A percentile compares a stretch with the other conserved stretches of the same genome.
Evolutionary conservation across 2,888 invertebrate species (phyloP).

Genomic region (Notodonta dromedarius): DNA sequence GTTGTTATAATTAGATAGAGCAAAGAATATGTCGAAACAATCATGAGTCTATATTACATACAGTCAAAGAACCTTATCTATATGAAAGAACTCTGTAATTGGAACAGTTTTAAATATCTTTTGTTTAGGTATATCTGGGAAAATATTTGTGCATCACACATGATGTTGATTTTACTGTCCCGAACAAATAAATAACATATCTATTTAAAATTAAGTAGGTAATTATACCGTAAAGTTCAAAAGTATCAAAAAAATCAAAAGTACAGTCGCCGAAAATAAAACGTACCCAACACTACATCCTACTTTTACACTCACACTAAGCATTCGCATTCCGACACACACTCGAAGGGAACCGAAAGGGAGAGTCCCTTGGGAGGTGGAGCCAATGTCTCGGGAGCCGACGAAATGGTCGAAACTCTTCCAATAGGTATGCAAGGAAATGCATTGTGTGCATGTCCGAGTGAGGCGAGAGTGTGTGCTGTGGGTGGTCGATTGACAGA

Average conservation of each 20-base stretch:
- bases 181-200: too few relatives aligned
- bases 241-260: constrained; percentile 56
- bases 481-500: constrained; percentile 60
- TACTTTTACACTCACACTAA: constrained; percentile 52
- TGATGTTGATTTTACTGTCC: too few relatives aligned
- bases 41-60: too few relatives aligned
- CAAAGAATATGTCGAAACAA: too few relatives aligned
- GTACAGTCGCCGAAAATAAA: constrained; percentile 60
- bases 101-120: too few relatives aligned
- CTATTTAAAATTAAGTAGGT: too few relatives aligned
- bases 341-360: constrained; percentile 63
- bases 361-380: constrained; percentile 83
- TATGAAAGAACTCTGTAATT: too few relatives aligned
- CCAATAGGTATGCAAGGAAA: constrained; percentile 80
- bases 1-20: too few relatives aligned
- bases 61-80: too few relatives aligned
- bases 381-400: constrained; percentile 75
- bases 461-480: constrained; percentile 38
- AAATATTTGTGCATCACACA: too few relatives aligned
- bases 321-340: constrained; percentile 49
- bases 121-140: too few relatives aligned
- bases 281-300: constrained; percentile 50
- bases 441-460: constrained; percentile 64
- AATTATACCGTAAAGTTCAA: constrained; percentile 55
- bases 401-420: constrained; percentile 75